Evolutionary conservation across 2,888 invertebrate genomes (phyloP).

Genomic region (Sarcophaga caerulescens): DNA sequence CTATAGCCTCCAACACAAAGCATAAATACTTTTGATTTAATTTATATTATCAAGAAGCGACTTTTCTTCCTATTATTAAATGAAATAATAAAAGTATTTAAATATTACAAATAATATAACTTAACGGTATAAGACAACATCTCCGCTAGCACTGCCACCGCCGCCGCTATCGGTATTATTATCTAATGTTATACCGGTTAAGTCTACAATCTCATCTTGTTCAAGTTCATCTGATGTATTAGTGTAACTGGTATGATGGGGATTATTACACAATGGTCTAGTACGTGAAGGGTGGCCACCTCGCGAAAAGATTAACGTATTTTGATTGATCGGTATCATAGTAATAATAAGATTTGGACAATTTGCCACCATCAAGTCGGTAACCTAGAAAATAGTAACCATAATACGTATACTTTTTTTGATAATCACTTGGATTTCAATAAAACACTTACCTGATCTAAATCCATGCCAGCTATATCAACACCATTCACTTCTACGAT

Average conservation of each 20-base stretch:
- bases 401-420: neutral
- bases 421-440: neutral
- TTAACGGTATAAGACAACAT: slow-evolving; percentile 80
- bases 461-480: slow-evolving; percentile 97
- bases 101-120: slow-evolving; percentile 55
- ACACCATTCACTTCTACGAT: slow-evolving; percentile 99
- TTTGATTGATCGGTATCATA: slow-evolving; percentile 98
- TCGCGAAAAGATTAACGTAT: slow-evolving; percentile 86
- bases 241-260: slow-evolving; percentile 86
- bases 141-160: slow-evolving; percentile 74
- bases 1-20: no score
- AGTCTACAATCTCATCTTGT: slow-evolving; percentile 92
- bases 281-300: slow-evolving; percentile 87
- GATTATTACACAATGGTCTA: slow-evolving; percentile 88
- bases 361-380: slow-evolving; percentile 99
- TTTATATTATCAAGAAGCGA: no score
- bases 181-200: slow-evolving; percentile 86
- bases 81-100: no score
- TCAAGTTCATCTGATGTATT: slow-evolving; percentile 81
- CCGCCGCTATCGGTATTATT: slow-evolving; percentile 72
- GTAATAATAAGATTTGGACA: slow-evolving; percentile 99
- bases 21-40: no score
- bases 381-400: slow-evolving; percentile 86
- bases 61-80: neutral
- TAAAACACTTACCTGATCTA: slow-evolving; percentile 90